A percentile compares a stretch with the other conserved stretches of the same genome.
Evolutionary conservation across 2,113 vertebrate species (phyloP).

Genomic region (Odocoileus virginianus): DNA sequence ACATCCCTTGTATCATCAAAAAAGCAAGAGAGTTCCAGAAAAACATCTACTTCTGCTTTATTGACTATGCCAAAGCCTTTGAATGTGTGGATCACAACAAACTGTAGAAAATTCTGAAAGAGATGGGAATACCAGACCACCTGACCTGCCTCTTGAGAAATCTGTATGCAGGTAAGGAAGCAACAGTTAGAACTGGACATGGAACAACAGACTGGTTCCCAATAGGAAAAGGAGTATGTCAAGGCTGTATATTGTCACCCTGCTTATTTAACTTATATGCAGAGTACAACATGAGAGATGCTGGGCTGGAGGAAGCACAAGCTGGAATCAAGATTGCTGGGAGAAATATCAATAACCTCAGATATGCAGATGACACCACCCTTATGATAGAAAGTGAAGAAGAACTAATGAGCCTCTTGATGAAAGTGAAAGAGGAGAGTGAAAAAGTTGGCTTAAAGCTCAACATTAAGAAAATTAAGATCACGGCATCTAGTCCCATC

Average conservation of each 20-base stretch:
- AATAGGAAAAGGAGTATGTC: background rate
- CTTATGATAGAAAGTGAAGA: background rate
- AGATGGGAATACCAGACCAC: background rate
- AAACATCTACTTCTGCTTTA: background rate
- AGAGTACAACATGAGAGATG: accelerated
- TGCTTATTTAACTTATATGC: background rate
- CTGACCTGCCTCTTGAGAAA: background rate
- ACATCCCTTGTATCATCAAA: accelerated
- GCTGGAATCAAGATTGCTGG: background rate
- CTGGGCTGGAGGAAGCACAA: background rate
- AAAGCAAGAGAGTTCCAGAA: too few relatives aligned
- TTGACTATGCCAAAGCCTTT: background rate
- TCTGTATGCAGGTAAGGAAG: background rate
- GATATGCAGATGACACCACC: background rate
- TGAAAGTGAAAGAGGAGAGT: background rate
- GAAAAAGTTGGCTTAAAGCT: background rate
- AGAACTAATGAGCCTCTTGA: background rate
- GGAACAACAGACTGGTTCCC: background rate
- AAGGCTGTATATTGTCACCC: background rate
- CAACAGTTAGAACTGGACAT: background rate
- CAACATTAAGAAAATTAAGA: background rate
- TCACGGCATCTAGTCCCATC: background rate
- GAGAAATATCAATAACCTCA: background rate
- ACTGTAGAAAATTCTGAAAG: background rate
- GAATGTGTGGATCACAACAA: background rate